Percentiles rank a stretch among this genome's conserved stretches.
These are phyloP conservation scores for Passerina amoena DNA, from an alignment of 2,113 vertebrate genomes.

Conservation along the genomic window DNA sequence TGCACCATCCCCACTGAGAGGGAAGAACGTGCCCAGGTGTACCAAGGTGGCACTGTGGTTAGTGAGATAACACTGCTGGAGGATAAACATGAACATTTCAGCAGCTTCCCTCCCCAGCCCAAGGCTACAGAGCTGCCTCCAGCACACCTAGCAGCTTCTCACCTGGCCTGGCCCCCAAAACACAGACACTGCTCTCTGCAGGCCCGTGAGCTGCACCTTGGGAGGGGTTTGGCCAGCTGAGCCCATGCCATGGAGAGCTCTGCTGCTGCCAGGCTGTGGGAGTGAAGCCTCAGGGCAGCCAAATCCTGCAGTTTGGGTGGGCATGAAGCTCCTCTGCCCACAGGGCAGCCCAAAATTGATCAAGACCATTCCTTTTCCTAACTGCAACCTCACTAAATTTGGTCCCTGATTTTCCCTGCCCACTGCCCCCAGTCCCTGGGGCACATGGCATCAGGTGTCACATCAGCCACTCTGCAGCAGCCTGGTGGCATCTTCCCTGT, in stretches of 20 bases:
- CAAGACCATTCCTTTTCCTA: background rate
- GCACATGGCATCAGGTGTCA: too few species aligned
- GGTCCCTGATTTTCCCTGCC: background rate
- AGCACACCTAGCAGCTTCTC: background rate
- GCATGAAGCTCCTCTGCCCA: background rate
- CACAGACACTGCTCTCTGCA: background rate
- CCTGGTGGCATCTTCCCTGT: accelerated
- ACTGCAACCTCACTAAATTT: background rate
- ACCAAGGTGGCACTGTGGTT: background rate
- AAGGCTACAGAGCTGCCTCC: background rate
- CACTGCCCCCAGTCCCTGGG: background rate
- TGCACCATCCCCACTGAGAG: background rate
- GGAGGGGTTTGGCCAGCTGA: background rate
- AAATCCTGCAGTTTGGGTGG: background rate
- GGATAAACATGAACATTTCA: background rate
- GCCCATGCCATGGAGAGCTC: background rate
- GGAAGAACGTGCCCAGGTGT: background rate
- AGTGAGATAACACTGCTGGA: background rate
- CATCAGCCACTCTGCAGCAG: accelerated
- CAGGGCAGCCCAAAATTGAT: background rate
- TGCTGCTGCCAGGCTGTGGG: background rate
- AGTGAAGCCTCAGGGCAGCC: background rate
- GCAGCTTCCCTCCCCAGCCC: background rate
- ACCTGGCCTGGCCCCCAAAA: background rate
- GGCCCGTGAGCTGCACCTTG: background rate